These are phyloP conservation scores for Irena cyanogastra DNA, from an alignment of 2,113 vertebrate genomes.

Conservation along the genomic window DNA sequence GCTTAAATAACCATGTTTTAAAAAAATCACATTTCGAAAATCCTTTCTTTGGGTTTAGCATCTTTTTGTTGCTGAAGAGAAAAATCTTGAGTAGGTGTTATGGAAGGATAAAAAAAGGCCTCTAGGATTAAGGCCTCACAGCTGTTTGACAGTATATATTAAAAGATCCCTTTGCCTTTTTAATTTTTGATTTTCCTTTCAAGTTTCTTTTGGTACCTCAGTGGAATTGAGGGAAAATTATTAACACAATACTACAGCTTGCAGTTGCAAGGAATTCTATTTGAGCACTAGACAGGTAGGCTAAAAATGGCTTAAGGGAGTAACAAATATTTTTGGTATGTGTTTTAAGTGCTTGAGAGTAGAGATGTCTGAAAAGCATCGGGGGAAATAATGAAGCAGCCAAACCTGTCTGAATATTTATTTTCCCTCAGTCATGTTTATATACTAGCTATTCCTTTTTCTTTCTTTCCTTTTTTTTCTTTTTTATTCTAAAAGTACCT, in stretches of 20 bases:
- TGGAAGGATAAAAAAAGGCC: not conserved
- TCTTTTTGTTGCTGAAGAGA: conserved; percentile 7
- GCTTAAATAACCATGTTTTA: not conserved
- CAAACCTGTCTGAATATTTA: conserved; percentile 21
- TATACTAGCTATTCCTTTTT: not conserved
- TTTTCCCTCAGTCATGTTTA: conserved; percentile 31
- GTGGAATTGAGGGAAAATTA: conserved; percentile 25
- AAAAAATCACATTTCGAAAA: not conserved
- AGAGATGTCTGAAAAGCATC: conserved; percentile 28
- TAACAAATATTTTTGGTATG: conserved; percentile 20
- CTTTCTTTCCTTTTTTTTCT: no score
- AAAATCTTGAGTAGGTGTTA: conserved; percentile 3
- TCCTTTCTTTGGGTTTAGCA: not conserved
- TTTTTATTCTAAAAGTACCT: not conserved
- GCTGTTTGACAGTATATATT: conserved; percentile 32
- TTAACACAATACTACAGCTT: conserved; percentile 23
- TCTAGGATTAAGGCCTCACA: conserved; percentile 27
- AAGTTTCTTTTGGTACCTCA: conserved; percentile 33
- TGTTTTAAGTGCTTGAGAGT: conserved; percentile 43
- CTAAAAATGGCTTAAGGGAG: conserved; percentile 56
- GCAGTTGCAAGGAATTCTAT: not conserved
- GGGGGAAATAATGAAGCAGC: conserved; percentile 18
- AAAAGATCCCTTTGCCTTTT: conserved; percentile 49
- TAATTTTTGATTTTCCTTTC: conserved; percentile 60
- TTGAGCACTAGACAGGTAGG: conserved; percentile 33